Conservation (phyloP, 2,888 invertebrate species). For the Polydrusus pterygomalis region DNA sequence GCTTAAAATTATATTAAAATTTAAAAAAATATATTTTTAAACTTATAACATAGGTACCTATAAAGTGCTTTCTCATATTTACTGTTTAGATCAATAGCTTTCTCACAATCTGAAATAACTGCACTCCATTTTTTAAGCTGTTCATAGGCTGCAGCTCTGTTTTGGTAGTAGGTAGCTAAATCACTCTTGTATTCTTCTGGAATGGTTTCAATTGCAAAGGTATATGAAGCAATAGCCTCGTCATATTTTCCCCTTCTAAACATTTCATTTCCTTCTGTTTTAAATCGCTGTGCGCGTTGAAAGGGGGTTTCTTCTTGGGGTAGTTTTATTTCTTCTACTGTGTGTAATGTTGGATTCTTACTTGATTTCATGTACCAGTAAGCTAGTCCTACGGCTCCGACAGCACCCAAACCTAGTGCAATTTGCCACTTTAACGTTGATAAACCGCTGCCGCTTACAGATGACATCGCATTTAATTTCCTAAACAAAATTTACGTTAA, state of each 20-base stretch:
- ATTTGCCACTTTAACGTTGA: constrained; percentile 90
- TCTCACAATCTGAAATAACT: constrained; percentile 90
- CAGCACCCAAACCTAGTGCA: constrained; percentile 88
- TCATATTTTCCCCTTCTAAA: constrained; percentile 92
- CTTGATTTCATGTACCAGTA: constrained; percentile 74
- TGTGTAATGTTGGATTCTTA: constrained; percentile 68
- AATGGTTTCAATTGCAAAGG: constrained; percentile 94
- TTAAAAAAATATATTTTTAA: background rate
- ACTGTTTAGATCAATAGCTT: constrained; percentile 88
- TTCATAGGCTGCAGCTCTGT: constrained; percentile 96
- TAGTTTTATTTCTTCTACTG: constrained; percentile 49
- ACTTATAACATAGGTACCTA: constrained; percentile 38
- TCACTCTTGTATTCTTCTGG: constrained; percentile 83
- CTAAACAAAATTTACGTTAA: constrained; percentile 17
- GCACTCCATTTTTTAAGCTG: constrained; percentile 89
- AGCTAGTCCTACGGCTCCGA: constrained; percentile 86
- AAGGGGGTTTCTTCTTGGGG: constrained; percentile 75
- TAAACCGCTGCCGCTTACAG: constrained; percentile 56
- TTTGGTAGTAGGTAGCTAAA: constrained; percentile 94
- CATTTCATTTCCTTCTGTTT: constrained; percentile 91
- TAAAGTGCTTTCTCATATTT: constrained; percentile 92
- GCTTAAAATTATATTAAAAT: too few species aligned
- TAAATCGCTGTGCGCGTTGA: constrained; percentile 85
- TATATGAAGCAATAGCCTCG: constrained; percentile 92
- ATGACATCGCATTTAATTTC: constrained; percentile 57